Evolutionary conservation across 92 coral and sea anemone species (phyloP).

Genomic region (Epizoanthus ramosus): DNA sequence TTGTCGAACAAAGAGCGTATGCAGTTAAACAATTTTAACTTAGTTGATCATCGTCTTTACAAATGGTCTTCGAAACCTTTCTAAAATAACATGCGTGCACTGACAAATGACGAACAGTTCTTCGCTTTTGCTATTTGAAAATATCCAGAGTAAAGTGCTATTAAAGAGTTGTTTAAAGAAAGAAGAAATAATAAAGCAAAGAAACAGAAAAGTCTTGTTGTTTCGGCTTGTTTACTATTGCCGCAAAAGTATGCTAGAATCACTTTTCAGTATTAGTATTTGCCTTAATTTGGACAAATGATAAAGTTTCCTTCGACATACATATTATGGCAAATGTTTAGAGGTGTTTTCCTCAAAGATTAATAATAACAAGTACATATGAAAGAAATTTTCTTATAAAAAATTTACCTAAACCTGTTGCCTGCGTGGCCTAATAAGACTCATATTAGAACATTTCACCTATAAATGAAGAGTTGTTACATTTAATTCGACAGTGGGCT

Average conservation of each 20-base stretch:
- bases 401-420: background rate
- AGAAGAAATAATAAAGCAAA: background rate
- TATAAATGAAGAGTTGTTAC: slow-evolving; percentile 13
- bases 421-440: background rate
- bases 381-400: background rate
- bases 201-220: background rate
- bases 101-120: too few species aligned
- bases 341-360: background rate
- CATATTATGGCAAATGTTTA: background rate
- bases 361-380: background rate
- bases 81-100: too few species aligned
- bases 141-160: background rate
- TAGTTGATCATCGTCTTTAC: too few species aligned
- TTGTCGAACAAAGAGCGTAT: background rate
- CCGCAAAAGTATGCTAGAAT: background rate
- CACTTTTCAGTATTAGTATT: too few species aligned
- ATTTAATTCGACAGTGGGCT: slow-evolving; percentile 23
- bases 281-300: slow-evolving; percentile 10
- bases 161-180: background rate
- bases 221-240: slow-evolving; percentile 1
- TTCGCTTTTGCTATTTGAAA: background rate
- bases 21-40: too few species aligned
- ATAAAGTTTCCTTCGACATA: background rate
- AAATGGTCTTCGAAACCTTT: too few species aligned
- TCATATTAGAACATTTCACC: background rate